Percentiles rank a stretch among this genome's conserved stretches.
Conservation (phyloP, 2,888 invertebrate genomes). For the Apocheima hispidaria region DNA sequence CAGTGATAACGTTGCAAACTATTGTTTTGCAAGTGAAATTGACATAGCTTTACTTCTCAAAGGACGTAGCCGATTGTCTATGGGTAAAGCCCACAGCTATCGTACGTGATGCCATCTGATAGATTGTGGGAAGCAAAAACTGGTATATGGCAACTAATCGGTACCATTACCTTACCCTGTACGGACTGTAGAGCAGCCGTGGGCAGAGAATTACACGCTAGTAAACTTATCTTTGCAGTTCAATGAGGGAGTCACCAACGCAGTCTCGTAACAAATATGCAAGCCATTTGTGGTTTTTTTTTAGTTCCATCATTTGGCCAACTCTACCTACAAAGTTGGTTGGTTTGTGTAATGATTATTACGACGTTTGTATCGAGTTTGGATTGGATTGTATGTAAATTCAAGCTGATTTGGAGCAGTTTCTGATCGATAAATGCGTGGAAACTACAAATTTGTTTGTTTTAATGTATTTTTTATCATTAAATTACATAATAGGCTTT, state of each 20-base stretch:
- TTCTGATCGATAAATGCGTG: background rate
- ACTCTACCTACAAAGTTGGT: background rate
- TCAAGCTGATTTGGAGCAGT: constrained; percentile 2
- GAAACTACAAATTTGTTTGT: too few relatives aligned
- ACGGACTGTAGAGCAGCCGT: constrained; percentile 44
- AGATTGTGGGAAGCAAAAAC: constrained; percentile 53
- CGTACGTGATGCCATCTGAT: constrained; percentile 50
- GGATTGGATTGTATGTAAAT: constrained; percentile 22
- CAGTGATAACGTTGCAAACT: constrained; percentile 12
- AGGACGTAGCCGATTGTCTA: constrained; percentile 42
- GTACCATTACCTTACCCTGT: constrained; percentile 51
- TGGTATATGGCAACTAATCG: constrained; percentile 58
- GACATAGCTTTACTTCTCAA: too few relatives aligned
- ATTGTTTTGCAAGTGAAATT: constrained; percentile 49
- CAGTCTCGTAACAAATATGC: background rate
- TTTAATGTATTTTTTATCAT: too few relatives aligned
- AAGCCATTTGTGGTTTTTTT: background rate
- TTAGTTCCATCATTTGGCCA: background rate
- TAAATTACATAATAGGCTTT: too few relatives aligned
- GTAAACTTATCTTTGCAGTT: background rate
- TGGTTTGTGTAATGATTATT: background rate
- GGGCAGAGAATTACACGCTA: constrained; percentile 28
- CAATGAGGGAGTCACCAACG: background rate
- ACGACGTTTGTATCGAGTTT: background rate
- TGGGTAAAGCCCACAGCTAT: constrained; percentile 38